A percentile compares a stretch with the other conserved stretches of the same genome.
These are phyloP conservation scores for Hemiscyllium ocellatum DNA, from an alignment of 2,113 vertebrate genomes.

Conservation along the genomic window DNA sequence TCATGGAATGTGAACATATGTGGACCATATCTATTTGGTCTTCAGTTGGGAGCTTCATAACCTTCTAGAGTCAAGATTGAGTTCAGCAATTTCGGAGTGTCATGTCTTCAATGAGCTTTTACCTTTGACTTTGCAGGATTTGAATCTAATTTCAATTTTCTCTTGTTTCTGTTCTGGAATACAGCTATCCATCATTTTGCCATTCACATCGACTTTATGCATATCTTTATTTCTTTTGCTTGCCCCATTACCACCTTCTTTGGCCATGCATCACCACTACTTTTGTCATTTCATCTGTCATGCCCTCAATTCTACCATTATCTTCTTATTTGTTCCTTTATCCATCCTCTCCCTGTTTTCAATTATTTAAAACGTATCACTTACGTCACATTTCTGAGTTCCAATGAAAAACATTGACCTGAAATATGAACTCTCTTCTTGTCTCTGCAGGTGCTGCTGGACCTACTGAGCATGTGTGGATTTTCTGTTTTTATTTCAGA, in stretches of 20 bases:
- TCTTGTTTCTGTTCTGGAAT: too few relatives aligned
- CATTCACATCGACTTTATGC: too few relatives aligned
- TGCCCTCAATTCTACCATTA: background rate
- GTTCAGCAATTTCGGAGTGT: too few relatives aligned
- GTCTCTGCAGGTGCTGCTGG: background rate
- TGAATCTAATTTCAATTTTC: too few relatives aligned
- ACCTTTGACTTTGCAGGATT: too few relatives aligned
- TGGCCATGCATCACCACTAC: background rate
- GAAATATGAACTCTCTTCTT: background rate
- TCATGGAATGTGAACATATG: too few relatives aligned
- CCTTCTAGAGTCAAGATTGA: too few relatives aligned
- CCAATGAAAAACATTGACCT: background rate
- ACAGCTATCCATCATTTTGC: too few relatives aligned
- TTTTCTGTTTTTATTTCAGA: background rate
- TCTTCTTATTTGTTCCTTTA: background rate
- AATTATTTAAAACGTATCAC: background rate
- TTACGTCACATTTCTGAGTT: background rate
- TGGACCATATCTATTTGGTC: too few relatives aligned
- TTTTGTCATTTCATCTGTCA: background rate
- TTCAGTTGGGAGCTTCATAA: too few relatives aligned
- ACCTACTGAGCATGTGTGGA: background rate
- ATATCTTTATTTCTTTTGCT: background rate
- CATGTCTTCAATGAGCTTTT: too few relatives aligned
- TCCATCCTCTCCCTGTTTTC: background rate
- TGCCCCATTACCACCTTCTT: background rate